These are phyloP conservation scores for Choristoneura rosaceana DNA, from an alignment of 2,888 invertebrate genomes.

Conservation along the genomic window DNA sequence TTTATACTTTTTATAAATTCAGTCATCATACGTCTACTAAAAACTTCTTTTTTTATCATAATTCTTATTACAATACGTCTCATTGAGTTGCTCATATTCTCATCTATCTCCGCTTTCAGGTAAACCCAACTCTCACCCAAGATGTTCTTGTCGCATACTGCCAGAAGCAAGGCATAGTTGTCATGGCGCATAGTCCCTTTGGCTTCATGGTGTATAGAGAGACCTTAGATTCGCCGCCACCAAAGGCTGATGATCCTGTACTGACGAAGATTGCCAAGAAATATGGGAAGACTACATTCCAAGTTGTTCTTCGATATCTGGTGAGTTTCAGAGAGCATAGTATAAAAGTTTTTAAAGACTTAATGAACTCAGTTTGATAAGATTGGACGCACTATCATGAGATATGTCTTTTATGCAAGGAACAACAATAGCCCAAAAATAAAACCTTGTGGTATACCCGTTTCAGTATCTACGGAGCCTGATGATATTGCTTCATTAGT, in stretches of 20 bases:
- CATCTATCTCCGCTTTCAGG: conserved; percentile 66
- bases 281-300: conserved; percentile 87
- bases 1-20: too few species aligned
- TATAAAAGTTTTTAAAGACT: not conserved
- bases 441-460: not conserved
- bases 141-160: conserved; percentile 89
- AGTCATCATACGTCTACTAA: too few species aligned
- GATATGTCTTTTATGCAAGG: too few species aligned
- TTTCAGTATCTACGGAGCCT: not conserved
- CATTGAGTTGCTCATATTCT: too few species aligned
- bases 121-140: conserved; percentile 89
- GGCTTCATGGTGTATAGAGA: conserved; percentile 71
- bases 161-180: conserved; percentile 85
- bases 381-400: too few species aligned
- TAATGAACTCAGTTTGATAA: not conserved
- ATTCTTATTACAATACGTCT: too few species aligned
- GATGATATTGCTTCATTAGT: not conserved
- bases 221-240: conserved; percentile 63
- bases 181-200: conserved; percentile 92
- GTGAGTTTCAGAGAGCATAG: conserved; percentile 69
- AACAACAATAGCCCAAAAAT: not conserved
- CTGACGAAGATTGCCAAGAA: conserved; percentile 86
- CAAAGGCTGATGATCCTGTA: conserved; percentile 82
- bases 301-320: conserved; percentile 88
- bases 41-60: not conserved